These are phyloP conservation scores for Tillus elongatus DNA, from an alignment of 2,888 invertebrate species.

Conservation along the genomic window DNA sequence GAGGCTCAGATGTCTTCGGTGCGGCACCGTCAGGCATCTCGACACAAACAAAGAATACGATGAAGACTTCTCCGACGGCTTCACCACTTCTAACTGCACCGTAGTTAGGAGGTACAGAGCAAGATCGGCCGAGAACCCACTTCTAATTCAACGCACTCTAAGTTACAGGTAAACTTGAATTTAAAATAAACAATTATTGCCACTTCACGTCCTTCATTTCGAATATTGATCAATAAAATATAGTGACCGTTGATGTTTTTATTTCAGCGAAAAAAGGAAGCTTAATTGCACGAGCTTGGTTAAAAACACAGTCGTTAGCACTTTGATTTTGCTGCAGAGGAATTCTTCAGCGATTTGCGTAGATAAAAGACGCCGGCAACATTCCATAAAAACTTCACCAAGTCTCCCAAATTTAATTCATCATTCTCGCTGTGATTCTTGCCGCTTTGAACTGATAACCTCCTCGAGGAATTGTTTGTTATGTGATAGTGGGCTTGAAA, in stretches of 20 bases:
- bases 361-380: conserved; percentile 6
- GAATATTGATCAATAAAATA: too few species aligned
- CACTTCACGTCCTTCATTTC: too few species aligned
- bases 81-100: conserved; percentile 35
- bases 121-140: too few species aligned
- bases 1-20: conserved; percentile 73
- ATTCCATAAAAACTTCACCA: conserved; percentile 14
- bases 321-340: conserved; percentile 23
- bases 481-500: conserved; percentile 31
- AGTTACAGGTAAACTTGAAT: too few species aligned
- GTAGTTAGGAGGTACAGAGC: conserved; percentile 36
- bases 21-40: conserved; percentile 57
- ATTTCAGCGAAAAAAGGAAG: conserved; percentile 20
- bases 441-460: conserved; percentile 20
- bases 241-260: conserved; percentile 18
- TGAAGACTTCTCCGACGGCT: conserved; percentile 25
- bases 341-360: conserved; percentile 15
- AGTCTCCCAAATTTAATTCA: conserved; percentile 23
- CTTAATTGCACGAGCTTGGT: conserved; percentile 29
- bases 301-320: conserved; percentile 28
- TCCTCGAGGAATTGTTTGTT: conserved; percentile 29
- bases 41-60: conserved; percentile 32
- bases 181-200: too few species aligned
- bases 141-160: conserved; percentile 1
- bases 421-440: conserved; percentile 22